Conservation (phyloP, 2,888 invertebrate genomes). For the Lamellibrachia satsuma region DNA sequence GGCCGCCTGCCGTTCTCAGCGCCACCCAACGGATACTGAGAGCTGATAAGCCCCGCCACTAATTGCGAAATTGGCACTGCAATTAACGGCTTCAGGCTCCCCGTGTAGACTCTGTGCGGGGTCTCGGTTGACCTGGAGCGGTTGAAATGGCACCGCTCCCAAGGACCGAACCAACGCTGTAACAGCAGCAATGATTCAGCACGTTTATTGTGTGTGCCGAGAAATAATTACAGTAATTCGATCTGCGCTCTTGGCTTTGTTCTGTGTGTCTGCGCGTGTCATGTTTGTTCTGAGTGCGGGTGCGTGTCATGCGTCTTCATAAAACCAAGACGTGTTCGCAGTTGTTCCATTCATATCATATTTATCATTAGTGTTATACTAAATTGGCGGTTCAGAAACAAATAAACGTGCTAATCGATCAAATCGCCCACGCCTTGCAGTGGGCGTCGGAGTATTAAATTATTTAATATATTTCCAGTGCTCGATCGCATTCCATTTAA, state of each 20-base stretch:
- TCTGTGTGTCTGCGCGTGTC: background rate
- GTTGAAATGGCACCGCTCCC: too few relatives aligned
- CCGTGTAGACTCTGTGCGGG: too few relatives aligned
- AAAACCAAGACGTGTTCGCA: background rate
- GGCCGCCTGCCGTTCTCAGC: background rate
- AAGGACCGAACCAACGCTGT: background rate
- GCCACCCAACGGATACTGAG: background rate
- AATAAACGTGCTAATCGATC: background rate
- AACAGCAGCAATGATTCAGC: too few relatives aligned
- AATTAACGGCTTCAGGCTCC: too few relatives aligned
- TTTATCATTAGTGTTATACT: background rate
- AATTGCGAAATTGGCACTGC: background rate
- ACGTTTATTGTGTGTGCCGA: background rate
- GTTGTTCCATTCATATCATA: background rate
- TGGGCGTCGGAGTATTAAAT: background rate
- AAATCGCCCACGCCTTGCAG: background rate
- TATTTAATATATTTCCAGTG: background rate
- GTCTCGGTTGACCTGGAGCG: too few relatives aligned
- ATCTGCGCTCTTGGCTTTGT: background rate
- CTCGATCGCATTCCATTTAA: background rate
- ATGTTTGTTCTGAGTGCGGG: too few relatives aligned
- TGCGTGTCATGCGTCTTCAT: background rate
- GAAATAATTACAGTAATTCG: background rate
- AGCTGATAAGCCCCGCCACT: background rate
- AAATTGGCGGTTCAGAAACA: background rate